These are phyloP conservation scores for Apaloderma vittatum DNA, from an alignment of 2,113 vertebrate genomes.

Conservation along the genomic window DNA sequence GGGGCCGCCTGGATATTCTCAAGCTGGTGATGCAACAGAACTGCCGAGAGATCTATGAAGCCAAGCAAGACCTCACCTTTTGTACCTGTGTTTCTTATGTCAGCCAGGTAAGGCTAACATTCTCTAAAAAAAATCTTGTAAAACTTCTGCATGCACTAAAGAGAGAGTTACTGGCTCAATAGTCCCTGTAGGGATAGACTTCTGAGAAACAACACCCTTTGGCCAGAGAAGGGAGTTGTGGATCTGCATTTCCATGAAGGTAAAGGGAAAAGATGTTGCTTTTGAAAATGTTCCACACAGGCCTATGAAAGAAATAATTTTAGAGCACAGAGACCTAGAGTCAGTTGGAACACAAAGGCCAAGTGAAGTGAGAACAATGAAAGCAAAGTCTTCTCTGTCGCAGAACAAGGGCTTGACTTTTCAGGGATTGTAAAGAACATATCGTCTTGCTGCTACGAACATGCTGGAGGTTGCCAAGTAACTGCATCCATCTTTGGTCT, in stretches of 20 bases:
- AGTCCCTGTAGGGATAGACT: neutral
- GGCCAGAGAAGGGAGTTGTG: neutral
- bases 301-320: neutral
- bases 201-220: neutral
- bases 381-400: neutral
- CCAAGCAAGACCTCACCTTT: neutral
- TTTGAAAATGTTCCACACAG: neutral
- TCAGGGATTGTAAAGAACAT: neutral
- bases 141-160: neutral
- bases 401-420: neutral
- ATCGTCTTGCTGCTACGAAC: neutral
- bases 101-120: accelerated
- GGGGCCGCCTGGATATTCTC: neutral
- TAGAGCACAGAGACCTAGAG: neutral
- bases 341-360: neutral
- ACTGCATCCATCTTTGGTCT: neutral
- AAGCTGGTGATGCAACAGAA: neutral
- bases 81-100: neutral
- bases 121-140: neutral
- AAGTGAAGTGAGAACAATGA: neutral
- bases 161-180: neutral
- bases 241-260: neutral
- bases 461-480: neutral
- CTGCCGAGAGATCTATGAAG: neutral
- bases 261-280: neutral